Base-by-base conservation (phyloP, 53 echinoderm and acorn worm species). In the Antedon mediterranea region DNA sequence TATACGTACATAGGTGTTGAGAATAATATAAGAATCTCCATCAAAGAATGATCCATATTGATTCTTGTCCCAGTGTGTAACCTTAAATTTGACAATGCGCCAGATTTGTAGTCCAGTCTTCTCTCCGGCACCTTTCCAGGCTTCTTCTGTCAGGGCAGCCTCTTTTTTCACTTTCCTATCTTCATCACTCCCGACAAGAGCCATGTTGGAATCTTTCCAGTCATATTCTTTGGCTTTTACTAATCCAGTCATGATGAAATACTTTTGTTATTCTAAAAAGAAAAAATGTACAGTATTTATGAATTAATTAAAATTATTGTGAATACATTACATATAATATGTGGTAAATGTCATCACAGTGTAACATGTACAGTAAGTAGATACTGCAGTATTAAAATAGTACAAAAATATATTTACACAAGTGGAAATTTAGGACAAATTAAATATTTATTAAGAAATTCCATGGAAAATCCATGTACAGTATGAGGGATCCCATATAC, bases 121-220 rank as follows among this genome's bases (percentile, higher is more conserved):
- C 23, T 27, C 28, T 18, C 43, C 81, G 29, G 74, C 73, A 14
- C 74, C 43, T 43, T 74, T 42, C 43, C 74, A 73, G 27, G 43
- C 81, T 32, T 85, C 84, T 75, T 94, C 94, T 0, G 87, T 81
- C 84, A 85, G 43, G 4, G 94, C 94, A 0, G 87, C 81, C 30
- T 86, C 91, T 75, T 91, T 94, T 86, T 94, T 94, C 29, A 92
- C 73, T 30, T 83, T 74, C 73, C 89, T 92, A 30, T 92, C 92
- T 28, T 80, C 82, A 78, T 92, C 93, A 26, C 89, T 89, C 11
- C 93, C 93, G 32, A 93, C 86, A 4, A 93, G 83, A 1, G 93
- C 93, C 71, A 93, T 76, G 73, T 93, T 93, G 70, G 93, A 93
- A 73, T 93, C 93, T 75, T 93, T 93, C 93, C 93, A 93, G 79